A percentile compares a stretch with the other conserved stretches of the same genome.
phyloP scores from a whole-genome alignment of 2,113 vertebrate species.

The Sinocyclocheilus anophthalmus region DNA sequence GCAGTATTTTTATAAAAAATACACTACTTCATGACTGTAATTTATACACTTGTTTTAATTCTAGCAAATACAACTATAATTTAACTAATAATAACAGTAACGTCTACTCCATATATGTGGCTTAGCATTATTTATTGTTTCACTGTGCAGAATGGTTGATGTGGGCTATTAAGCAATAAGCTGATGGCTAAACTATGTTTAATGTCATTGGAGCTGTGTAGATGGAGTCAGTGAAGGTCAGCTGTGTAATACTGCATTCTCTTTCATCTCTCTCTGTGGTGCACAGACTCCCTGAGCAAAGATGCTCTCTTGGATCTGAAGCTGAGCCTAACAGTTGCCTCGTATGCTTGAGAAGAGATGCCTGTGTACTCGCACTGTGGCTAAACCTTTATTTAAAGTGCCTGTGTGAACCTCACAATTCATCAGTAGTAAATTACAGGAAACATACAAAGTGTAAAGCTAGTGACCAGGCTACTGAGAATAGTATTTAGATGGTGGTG shows the following conservation, averaged over 20 bases:
- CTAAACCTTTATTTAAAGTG: conserved; percentile 12
- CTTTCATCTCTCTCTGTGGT: conserved; percentile 14
- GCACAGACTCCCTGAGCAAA: not conserved
- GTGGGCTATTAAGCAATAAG: conserved; percentile 1
- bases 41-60: not conserved
- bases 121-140: not conserved
- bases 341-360: conserved; percentile 25
- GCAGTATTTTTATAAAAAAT: not conserved
- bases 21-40: not conserved
- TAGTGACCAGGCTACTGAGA: conserved; percentile 33
- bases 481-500: conserved; percentile 31
- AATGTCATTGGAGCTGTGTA: not conserved
- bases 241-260: conserved; percentile 6
- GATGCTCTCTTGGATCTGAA: conserved; percentile 51
- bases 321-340: conserved; percentile 59
- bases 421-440: not conserved
- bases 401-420: not conserved
- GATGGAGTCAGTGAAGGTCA: conserved; percentile 10
- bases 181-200: conserved; percentile 25
- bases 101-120: not conserved
- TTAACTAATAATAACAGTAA: not conserved
- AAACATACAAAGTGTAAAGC: not conserved
- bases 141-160: not conserved
- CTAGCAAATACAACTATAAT: not conserved
- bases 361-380: conserved; percentile 41